Evolutionary conservation across 2,888 invertebrate species (phyloP), one percentile per base, ranked within the genome.

Genomic region (Nemurella pictetii): DNA sequence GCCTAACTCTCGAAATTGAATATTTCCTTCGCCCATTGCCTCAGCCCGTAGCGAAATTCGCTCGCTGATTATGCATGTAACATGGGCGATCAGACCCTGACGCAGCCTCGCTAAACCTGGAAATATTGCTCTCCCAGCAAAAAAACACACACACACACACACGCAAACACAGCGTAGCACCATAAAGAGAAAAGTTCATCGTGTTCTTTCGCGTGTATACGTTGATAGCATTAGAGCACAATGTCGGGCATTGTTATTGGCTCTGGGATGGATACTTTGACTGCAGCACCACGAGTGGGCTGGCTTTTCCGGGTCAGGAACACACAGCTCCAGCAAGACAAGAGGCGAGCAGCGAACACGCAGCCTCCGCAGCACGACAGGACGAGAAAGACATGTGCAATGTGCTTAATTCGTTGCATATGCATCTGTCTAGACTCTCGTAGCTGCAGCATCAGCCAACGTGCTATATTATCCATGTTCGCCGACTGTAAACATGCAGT

Each of bases 1-100:
- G 26, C 20, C 80, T 36, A 32, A 81, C 80, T 36, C 32, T 26
- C 75, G 29, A 81, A 36, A 81, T 81, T 81, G 80, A 81, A 81
- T 36, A 81, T 35, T 32, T 81, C 80, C 36, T 75, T 55, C 55
- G 55, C 55, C 55, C 55, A 12, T n/a, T 55, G 55, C 55, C 20
- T 55, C 55, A 55, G 55, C 55, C 20, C 55, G 55, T 55, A 20
- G n/a, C 20, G 55, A 7, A 55, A 55, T 55, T 55, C 55, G 55
- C 55, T 12, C 15, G 55, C 55, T 55, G 55, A 55, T 55, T 55
- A 55, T 55, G 55, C 55, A 55, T 20, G 55, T 7, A 15, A 55
- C 55, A 55, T 55, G 55, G 55, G 55, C 55, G 55, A 20, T 20
- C 55, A 20, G 55, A 20, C 9, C 55, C 55, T 12, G 55, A 20